Conservation (phyloP, 2,797 vertebrate species). For the Rhinatrema bivittatum region DNA sequence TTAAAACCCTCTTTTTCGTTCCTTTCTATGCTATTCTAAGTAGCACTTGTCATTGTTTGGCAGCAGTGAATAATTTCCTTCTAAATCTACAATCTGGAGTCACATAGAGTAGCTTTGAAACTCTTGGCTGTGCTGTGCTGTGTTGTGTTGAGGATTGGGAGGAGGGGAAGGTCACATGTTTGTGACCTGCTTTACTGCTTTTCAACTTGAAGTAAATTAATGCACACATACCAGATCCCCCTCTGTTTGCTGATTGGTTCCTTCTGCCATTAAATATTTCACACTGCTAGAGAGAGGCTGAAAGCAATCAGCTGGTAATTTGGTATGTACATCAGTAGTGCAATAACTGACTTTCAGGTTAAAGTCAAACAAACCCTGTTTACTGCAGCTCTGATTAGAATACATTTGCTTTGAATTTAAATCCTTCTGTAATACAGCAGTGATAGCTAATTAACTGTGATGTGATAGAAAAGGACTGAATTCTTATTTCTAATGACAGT, state of each 20-base stretch:
- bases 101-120: background rate
- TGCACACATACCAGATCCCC: slow-evolving; percentile 19
- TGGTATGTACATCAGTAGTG: slow-evolving; percentile 22
- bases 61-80: slow-evolving; percentile 22
- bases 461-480: slow-evolving; percentile 20
- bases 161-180: slow-evolving; percentile 21
- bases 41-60: slow-evolving; percentile 18
- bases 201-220: slow-evolving; percentile 37
- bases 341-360: slow-evolving; percentile 30
- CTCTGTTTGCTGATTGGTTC: slow-evolving; percentile 36
- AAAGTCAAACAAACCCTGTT: slow-evolving; percentile 34
- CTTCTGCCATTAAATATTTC: slow-evolving; percentile 38
- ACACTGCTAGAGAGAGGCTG: slow-evolving; percentile 31
- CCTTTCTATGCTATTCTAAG: too few species aligned
- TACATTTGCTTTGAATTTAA: slow-evolving; percentile 34
- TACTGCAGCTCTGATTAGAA: slow-evolving; percentile 32
- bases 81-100: slow-evolving; percentile 19
- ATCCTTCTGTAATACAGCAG: slow-evolving; percentile 25
- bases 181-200: slow-evolving; percentile 38
- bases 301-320: slow-evolving; percentile 36
- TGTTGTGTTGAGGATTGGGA: slow-evolving; percentile 21
- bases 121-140: slow-evolving; percentile 23
- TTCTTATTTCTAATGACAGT: slow-evolving; percentile 16
- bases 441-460: slow-evolving; percentile 30
- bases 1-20: slow-evolving; percentile 3